These are phyloP conservation scores for Dipodomys ordii DNA, from an alignment of 2,113 vertebrate species.

Conservation along the genomic window DNA sequence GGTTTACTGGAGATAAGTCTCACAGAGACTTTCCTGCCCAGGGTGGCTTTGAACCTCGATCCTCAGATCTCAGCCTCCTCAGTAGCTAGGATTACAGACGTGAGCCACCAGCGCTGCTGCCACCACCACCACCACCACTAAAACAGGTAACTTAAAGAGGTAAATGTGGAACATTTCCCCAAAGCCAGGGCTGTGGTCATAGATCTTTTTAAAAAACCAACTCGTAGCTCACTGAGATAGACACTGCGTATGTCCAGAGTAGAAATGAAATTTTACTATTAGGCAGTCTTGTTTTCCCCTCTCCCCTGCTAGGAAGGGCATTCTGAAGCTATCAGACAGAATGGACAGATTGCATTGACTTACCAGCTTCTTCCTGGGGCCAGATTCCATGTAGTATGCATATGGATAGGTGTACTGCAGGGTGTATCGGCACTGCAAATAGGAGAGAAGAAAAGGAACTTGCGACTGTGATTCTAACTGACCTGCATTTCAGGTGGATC, in stretches of 20 bases:
- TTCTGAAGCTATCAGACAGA: neutral
- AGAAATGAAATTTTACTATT: neutral
- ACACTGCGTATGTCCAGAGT: neutral
- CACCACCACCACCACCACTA: no score
- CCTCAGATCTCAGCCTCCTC: no score
- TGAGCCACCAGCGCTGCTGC: no score
- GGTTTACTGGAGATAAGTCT: no score
- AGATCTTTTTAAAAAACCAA: neutral
- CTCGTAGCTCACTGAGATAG: neutral
- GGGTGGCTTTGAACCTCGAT: no score
- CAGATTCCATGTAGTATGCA: constrained; percentile 99
- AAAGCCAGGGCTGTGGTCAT: neutral
- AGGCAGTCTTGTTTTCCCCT: neutral
- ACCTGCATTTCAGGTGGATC: neutral
- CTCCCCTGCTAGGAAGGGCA: neutral
- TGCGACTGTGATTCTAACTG: neutral
- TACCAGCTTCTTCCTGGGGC: constrained; percentile 98
- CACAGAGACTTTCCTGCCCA: no score
- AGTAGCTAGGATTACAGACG: no score
- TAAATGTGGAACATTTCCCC: no score
- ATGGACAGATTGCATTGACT: constrained; percentile 71
- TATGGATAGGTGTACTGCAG: constrained; percentile 99
- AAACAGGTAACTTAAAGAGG: no score
- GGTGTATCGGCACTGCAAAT: constrained; percentile 96
- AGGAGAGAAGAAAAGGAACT: constrained; percentile 63